Percentiles rank a stretch among this genome's conserved stretches.
Conservation (phyloP, 92 coral and sea anemone species). For the Zoanthus gigantus region DNA sequence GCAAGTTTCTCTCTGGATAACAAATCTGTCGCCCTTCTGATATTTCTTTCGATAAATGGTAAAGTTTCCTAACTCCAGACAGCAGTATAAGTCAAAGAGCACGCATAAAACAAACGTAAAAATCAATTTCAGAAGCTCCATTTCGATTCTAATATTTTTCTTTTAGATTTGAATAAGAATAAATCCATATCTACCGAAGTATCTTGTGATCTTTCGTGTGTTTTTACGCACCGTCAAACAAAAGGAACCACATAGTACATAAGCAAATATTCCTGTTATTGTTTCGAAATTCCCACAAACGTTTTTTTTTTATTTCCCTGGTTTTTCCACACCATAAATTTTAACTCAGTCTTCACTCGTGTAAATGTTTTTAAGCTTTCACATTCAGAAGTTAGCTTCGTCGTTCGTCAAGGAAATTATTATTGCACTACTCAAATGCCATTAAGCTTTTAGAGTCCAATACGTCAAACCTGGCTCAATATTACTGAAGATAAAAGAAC, state of each 20-base stretch:
- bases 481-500: not conserved
- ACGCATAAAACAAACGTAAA: not conserved
- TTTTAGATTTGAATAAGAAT: not conserved
- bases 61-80: not conserved
- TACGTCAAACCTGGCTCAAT: not conserved
- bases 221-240: no score
- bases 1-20: slow-evolving; percentile 7
- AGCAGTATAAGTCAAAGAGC: not conserved
- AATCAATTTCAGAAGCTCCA: not conserved
- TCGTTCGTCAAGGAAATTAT: not conserved
- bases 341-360: not conserved
- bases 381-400: not conserved
- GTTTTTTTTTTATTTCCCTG: no score
- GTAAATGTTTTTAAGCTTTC: not conserved
- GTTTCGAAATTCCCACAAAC: no score
- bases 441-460: not conserved
- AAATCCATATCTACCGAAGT: not conserved
- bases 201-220: no score
- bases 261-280: no score
- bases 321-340: no score
- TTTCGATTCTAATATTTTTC: not conserved
- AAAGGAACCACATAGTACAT: no score
- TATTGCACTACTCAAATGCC: not conserved
- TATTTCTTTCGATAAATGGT: not conserved
- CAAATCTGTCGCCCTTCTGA: not conserved